Conservation (phyloP, 2,888 invertebrate genomes). For the Tetropium fuscum region DNA sequence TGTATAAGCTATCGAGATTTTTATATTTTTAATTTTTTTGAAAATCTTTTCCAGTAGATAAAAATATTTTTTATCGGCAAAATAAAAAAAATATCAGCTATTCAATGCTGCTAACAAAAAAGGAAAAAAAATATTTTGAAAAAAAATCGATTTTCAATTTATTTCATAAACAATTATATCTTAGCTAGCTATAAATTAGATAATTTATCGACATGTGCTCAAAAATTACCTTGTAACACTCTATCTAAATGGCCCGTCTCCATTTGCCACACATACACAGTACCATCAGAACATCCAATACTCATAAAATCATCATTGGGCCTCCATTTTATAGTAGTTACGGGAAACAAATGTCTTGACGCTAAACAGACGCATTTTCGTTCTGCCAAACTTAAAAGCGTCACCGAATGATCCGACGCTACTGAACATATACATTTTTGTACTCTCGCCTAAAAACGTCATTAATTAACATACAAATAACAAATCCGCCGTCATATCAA, state of each 20-base stretch:
- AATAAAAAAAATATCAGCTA: no score
- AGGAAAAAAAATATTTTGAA: no score
- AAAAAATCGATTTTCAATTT: no score
- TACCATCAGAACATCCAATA: conserved; percentile 96
- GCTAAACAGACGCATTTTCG: conserved; percentile 96
- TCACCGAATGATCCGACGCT: conserved; percentile 97
- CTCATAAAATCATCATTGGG: conserved; percentile 98
- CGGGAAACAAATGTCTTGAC: conserved; percentile 92
- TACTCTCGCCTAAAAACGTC: conserved; percentile 79
- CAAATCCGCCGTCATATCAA: no score
- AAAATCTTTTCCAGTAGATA: no score
- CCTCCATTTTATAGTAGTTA: conserved; percentile 95
- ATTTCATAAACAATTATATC: no score
- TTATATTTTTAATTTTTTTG: no score
- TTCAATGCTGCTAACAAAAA: no score
- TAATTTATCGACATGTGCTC: not conserved
- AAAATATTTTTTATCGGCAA: no score
- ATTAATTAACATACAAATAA: not conserved
- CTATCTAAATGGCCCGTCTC: conserved; percentile 98
- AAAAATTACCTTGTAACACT: conserved; percentile 82
- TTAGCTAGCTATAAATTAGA: no score
- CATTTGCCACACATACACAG: conserved; percentile 99
- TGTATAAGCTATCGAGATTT: no score
- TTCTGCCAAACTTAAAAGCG: conserved; percentile 91
- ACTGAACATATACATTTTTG: conserved; percentile 97